phyloP scores from a whole-genome alignment of 1,140 invertebrate genomes.

The Drosophila seguyi region DNA sequence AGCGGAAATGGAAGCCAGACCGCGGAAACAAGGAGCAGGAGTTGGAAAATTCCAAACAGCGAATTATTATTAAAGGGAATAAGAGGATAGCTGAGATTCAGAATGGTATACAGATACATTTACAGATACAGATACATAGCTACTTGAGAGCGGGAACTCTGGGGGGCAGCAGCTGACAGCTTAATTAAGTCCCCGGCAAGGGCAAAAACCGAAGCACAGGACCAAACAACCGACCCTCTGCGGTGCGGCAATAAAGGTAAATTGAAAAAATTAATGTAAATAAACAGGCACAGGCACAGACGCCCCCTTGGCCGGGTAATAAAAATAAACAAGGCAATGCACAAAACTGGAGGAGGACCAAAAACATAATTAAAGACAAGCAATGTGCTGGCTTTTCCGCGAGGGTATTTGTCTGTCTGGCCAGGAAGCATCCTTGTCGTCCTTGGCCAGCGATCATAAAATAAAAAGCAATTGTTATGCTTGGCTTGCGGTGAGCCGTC shows the following conservation, averaged over 20 bases:
- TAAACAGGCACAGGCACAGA: constrained; percentile 56
- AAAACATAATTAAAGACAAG: constrained; percentile 77
- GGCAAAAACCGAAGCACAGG: background rate
- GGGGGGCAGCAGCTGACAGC: constrained; percentile 43
- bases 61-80: constrained; percentile 54
- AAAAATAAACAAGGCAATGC: constrained; percentile 82
- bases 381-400: constrained; percentile 18
- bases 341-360: constrained; percentile 66
- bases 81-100: constrained; percentile 8
- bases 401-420: constrained; percentile 18
- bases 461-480: constrained; percentile 65
- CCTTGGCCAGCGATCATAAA: constrained; percentile 35
- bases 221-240: constrained; percentile 8
- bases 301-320: constrained; percentile 57
- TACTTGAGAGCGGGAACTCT: background rate
- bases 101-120: background rate
- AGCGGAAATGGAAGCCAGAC: constrained; percentile 60
- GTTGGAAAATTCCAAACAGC: constrained; percentile 6
- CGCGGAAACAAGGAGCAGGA: constrained; percentile 5
- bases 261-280: constrained; percentile 80
- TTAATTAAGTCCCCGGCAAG: constrained; percentile 66
- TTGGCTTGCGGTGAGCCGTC: constrained; percentile 28
- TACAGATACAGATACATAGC: background rate
- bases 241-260: constrained; percentile 70
- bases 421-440: background rate